A percentile compares a stretch with the other conserved stretches of the same genome.
These are phyloP conservation scores for Adelges cooleyi DNA, from an alignment of 1,140 invertebrate species.

Conservation along the genomic window DNA sequence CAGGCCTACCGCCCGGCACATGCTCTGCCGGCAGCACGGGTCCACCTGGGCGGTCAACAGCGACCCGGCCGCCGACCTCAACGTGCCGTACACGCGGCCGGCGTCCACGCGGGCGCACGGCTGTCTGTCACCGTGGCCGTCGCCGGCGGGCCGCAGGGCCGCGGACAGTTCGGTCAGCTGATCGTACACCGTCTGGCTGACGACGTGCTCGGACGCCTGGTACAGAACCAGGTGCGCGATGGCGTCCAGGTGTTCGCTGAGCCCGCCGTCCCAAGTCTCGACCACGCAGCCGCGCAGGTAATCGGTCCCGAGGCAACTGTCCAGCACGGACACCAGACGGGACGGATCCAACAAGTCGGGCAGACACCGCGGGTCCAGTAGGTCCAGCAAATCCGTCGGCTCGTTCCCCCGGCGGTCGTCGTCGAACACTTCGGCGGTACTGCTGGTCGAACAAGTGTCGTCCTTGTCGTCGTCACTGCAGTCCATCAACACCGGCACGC, in stretches of 20 bases:
- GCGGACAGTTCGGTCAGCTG: background rate
- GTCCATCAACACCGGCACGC: background rate
- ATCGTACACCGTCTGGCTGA: conserved; percentile 6
- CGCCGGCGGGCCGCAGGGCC: background rate
- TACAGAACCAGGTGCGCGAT: conserved; percentile 14
- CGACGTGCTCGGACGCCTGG: background rate
- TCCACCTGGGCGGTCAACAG: background rate
- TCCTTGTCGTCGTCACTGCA: background rate
- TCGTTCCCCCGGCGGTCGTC: background rate
- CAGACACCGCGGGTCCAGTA: background rate
- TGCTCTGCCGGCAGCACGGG: conserved; percentile 17
- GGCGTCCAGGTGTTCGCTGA: conserved; percentile 15
- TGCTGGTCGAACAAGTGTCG: background rate
- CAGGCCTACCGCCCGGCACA: background rate
- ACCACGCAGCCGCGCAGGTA: conserved; percentile 20
- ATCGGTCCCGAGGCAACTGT: background rate
- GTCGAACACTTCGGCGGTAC: background rate
- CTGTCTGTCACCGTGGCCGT: too few species aligned
- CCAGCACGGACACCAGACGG: background rate
- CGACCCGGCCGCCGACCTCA: conserved; percentile 6
- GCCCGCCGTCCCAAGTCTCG: conserved; percentile 14
- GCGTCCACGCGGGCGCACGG: background rate
- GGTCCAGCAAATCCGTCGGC: background rate
- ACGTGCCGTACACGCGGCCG: background rate
- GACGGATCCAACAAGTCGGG: background rate